Base-by-base conservation (phyloP, 2,888 invertebrate species). In the Bombylius major region DNA sequence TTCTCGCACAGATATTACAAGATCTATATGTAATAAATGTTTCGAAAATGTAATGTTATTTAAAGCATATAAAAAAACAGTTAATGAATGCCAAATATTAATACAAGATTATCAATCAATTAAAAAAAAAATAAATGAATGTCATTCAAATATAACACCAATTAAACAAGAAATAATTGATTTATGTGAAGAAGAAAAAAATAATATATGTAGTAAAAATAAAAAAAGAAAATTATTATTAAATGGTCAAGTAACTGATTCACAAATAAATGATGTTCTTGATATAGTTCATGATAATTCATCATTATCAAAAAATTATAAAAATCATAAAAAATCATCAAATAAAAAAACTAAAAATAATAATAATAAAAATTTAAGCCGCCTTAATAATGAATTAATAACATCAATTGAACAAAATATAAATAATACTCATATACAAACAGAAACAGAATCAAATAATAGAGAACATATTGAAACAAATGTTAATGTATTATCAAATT, bases 151-250 rank as follows among this genome's bases (percentile, higher is more conserved):
- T 47, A 12, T 23, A 49, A 12, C 48, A 23, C 23, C 23, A 4
- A 48, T 59, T 9, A 59, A 59, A 45, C 14, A 56, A 45, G 58
- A 59, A 47, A 31, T 59, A n/a, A 56, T 59, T 11, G 58, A 59
- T 34, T 52, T 59, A 47, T 44, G 44, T 14, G 51, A 45, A 4
- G 9, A 8, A 48, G 9, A 23, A 11, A 4, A n/a, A 34, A 44
- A 36, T 32, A 11, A 34, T 1, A 4, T 13, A 23, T 12, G 13
- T 14, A 14, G 14, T 14, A 9, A 5, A 33, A 54, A 42, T 11
- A 50, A 50, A 47, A 33, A 14, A 39, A 23, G 3, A 23, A 23
- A 23, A 23, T 23, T 23, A 23, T 23, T 23, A 23, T 23, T 23
- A 23, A 23, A 23, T 23, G 23, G 23, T 23, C 23, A 46, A 5